These are phyloP conservation scores for Dicentrarchus labrax DNA, from an alignment of 2,113 vertebrate genomes.

Conservation along the genomic window DNA sequence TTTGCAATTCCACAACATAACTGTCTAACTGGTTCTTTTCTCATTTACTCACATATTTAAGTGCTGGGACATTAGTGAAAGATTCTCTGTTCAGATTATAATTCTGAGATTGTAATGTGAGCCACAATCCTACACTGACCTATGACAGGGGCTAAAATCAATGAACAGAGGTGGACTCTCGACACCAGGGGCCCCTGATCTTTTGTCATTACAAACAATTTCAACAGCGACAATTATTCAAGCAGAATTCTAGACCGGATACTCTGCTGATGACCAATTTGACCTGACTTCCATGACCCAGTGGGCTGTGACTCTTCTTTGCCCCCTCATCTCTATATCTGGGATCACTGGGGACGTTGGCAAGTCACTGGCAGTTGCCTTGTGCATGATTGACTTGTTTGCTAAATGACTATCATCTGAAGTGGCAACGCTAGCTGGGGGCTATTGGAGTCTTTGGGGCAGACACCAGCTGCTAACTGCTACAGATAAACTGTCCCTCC, in stretches of 20 bases:
- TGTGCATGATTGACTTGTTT: slow-evolving; percentile 79
- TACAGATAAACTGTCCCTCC: slow-evolving; percentile 72
- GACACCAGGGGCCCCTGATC: slow-evolving; percentile 16
- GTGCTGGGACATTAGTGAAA: not conserved
- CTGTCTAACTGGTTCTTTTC: not conserved
- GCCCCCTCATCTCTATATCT: slow-evolving; percentile 52
- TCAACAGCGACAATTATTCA: slow-evolving; percentile 41
- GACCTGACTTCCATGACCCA: slow-evolving; percentile 73
- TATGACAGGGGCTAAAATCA: slow-evolving; percentile 1
- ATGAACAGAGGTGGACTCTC: slow-evolving; percentile 33
- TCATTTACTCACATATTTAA: slow-evolving; percentile 20
- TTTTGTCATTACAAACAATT: slow-evolving; percentile 41
- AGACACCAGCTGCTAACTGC: slow-evolving; percentile 80
- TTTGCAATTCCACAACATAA: slow-evolving; percentile 25
- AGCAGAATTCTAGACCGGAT: slow-evolving; percentile 60
- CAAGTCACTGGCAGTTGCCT: slow-evolving; percentile 71
- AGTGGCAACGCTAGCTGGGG: slow-evolving; percentile 71
- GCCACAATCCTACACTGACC: not conserved
- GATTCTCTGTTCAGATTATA: not conserved
- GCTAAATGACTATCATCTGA: slow-evolving; percentile 76
- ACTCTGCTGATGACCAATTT: slow-evolving; percentile 74
- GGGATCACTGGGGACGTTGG: slow-evolving; percentile 62
- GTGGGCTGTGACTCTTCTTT: slow-evolving; percentile 48
- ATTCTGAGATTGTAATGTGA: slow-evolving; percentile 25
- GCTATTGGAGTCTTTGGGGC: slow-evolving; percentile 69